Evolutionary conservation across 1,140 invertebrate species (phyloP).

Genomic region (Caenorhabditis briggsae): DNA sequence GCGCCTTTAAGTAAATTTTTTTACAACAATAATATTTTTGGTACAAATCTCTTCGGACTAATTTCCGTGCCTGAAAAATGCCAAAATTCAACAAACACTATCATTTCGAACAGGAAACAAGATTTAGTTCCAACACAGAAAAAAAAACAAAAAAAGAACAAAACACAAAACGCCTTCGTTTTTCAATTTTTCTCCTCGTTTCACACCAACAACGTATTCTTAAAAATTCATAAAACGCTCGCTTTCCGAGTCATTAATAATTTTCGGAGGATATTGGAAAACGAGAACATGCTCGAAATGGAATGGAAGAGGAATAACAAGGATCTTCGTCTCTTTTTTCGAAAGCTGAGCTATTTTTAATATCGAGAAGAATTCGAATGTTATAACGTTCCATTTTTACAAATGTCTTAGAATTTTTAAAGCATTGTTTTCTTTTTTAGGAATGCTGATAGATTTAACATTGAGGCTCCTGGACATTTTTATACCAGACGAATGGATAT

Average conservation of each 20-base stretch:
- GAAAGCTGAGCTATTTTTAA: neutral
- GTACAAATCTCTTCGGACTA: too few species aligned
- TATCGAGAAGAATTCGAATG: neutral
- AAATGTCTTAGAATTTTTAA: neutral
- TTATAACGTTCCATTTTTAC: neutral
- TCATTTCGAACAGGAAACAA: neutral
- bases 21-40: too few species aligned
- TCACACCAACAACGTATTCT: neutral
- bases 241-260: conserved; percentile 47
- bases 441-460: neutral
- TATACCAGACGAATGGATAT: too few species aligned
- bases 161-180: neutral
- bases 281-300: too few species aligned
- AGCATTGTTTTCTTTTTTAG: neutral
- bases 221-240: conserved; percentile 21
- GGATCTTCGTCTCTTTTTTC: neutral
- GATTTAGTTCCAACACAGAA: neutral
- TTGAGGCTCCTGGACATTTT: too few species aligned
- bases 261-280: neutral
- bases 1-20: too few species aligned
- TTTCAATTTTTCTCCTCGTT: neutral
- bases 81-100: neutral
- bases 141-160: conserved; percentile 5
- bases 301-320: neutral
- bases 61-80: too few species aligned